Evolutionary conservation across 2,888 invertebrate species (phyloP).

Genomic region (Dermolepida albohirtum): DNA sequence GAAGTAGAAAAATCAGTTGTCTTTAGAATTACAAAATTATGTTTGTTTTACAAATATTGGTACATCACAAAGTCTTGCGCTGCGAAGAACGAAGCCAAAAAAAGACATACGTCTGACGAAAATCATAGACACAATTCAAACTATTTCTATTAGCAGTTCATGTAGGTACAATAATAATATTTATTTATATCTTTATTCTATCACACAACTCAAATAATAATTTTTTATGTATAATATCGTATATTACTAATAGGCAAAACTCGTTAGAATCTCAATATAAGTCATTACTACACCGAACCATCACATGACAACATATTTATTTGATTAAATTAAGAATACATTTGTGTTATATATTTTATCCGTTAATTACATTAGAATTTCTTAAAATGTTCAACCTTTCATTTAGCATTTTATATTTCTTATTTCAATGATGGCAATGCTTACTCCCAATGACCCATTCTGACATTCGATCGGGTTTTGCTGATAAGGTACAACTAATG

Average conservation of each 20-base stretch:
- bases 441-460: background rate
- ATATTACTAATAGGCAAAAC: conserved; percentile 13
- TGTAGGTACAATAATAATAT: conserved; percentile 20
- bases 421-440: too few species aligned
- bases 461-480: conserved; percentile 3
- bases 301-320: too few species aligned
- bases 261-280: too few species aligned
- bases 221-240: conserved; percentile 18
- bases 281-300: too few species aligned
- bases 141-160: conserved; percentile 37
- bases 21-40: conserved; percentile 39
- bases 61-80: conserved; percentile 42
- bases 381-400: too few species aligned
- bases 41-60: conserved; percentile 41
- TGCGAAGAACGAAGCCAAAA: background rate
- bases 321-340: too few species aligned
- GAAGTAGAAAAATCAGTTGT: conserved; percentile 44
- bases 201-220: conserved; percentile 41
- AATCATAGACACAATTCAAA: conserved; percentile 39
- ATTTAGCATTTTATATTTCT: too few species aligned
- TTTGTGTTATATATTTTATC: too few species aligned
- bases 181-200: conserved; percentile 27
- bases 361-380: too few species aligned
- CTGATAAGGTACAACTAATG: conserved; percentile 45
- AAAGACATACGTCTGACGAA: conserved; percentile 18